Base-by-base conservation (phyloP, 2,888 invertebrate species). In the Drosophila pseudotalamancana region DNA sequence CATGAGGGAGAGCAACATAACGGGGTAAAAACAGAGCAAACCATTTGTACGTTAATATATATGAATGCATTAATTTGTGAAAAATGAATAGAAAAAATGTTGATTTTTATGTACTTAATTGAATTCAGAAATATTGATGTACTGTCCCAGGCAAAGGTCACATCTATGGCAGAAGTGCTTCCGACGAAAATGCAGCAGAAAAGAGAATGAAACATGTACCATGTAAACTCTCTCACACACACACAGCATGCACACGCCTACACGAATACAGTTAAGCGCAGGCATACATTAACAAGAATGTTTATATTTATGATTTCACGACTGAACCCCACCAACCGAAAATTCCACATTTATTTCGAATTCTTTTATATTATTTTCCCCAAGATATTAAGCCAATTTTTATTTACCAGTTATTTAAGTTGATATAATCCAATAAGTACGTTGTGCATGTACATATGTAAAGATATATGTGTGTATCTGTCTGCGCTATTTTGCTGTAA, bases 391-490 rank as follows among this genome's bases (percentile, higher is more conserved):
- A 51, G 27, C 31, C 32, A 46, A 32, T 4, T 40, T 72, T 50
- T 76, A 77, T 71, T 79, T 81, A 85, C 85, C 81, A 66, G 48
- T 50, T 57, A 43, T 55, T 39, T 45, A 42, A 16, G 56, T 49
- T 62, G 55, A 51, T 57, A 62, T 80, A 80, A 77, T 80, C 79
- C 79, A 80, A 83, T 72, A 64, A 73, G 73, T 60, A 48, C 51
- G 37, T 9, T 16, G 40, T 65, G 63, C 68, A 61, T 70, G 49
- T 73, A 54, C 60, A 43, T 18, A 29, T 29, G 18, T 18, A 43
- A 64, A 59, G 57, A 51, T 67, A 54, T 60, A 21, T 31, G 55
- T 65, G 55, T 56, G 40, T 64, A 57, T 62, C 54, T 69, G 61
- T 53, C 53, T 64, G 55, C 34, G 23, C 31, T 32, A 14, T 43